A percentile compares a stretch with the other conserved stretches of the same genome.
Evolutionary conservation across 2,113 vertebrate genomes (phyloP).

Genomic region (Lamprologus ornatipinnis): DNA sequence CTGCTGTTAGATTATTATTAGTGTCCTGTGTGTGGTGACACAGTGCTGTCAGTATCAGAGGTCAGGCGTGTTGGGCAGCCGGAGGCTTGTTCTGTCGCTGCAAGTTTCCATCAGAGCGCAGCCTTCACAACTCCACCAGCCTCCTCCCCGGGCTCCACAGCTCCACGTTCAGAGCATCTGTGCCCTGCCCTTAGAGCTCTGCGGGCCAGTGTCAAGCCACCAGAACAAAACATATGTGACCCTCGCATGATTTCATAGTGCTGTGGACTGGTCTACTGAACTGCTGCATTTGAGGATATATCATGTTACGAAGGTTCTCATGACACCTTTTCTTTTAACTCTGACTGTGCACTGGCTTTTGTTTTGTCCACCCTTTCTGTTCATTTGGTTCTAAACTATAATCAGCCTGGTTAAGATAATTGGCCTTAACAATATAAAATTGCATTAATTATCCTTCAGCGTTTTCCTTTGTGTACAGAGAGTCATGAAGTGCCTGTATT

Average conservation of each 20-base stretch:
- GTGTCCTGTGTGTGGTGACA: background rate
- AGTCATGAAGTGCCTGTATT: background rate
- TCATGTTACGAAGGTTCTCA: background rate
- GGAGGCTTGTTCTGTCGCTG: slow-evolving; percentile 27
- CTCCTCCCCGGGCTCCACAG: background rate
- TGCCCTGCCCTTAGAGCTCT: slow-evolving; percentile 10
- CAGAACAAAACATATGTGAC: slow-evolving; percentile 33
- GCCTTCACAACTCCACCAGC: slow-evolving; percentile 12
- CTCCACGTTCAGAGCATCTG: slow-evolving; percentile 41
- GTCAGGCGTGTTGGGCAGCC: slow-evolving; percentile 13
- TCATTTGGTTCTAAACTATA: background rate
- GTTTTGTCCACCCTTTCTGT: background rate
- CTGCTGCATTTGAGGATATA: background rate
- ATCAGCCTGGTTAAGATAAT: slow-evolving; percentile 7
- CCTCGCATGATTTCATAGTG: background rate
- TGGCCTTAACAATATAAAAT: slow-evolving; percentile 25
- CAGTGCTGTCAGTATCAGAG: slow-evolving; percentile 14
- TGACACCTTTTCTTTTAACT: background rate
- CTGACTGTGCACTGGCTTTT: background rate
- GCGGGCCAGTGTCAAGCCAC: background rate
- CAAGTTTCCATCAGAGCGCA: background rate
- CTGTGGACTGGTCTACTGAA: background rate
- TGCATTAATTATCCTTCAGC: background rate
- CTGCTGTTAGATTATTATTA: slow-evolving; percentile 11
- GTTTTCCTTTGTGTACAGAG: slow-evolving; percentile 1